A percentile compares a stretch with the other conserved stretches of the same genome.
Conservation (phyloP, 2,113 vertebrate genomes). For the Thomomys bottae region DNA sequence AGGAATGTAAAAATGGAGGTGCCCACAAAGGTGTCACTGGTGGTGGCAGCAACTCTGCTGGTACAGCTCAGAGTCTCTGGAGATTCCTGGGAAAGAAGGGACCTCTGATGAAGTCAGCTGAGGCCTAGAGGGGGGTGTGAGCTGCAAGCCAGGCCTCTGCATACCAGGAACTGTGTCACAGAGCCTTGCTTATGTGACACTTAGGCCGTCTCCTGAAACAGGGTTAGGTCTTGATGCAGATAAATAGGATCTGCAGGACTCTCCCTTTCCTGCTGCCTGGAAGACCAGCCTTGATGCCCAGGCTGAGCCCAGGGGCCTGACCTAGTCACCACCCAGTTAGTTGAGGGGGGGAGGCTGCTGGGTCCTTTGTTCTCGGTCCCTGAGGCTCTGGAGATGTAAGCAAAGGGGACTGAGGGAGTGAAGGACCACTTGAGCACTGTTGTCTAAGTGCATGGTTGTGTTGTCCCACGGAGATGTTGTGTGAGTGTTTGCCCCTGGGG, state of each 20-base stretch:
- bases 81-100: not conserved
- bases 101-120: not conserved
- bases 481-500: not conserved
- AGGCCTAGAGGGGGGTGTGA: not conserved
- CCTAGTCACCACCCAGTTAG: not conserved
- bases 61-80: not conserved
- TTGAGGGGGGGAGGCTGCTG: not conserved
- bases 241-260: not conserved
- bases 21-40: not conserved
- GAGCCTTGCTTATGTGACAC: not conserved
- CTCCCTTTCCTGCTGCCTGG: not conserved
- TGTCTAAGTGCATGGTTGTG: not conserved
- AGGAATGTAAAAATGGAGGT: not conserved
- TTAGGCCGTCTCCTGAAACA: not conserved
- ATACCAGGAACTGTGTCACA: no score
- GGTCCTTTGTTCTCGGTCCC: not conserved
- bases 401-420: rapidly evolving
- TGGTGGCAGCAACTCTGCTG: not conserved
- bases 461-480: not conserved
- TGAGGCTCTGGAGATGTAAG: no score
- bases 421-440: not conserved
- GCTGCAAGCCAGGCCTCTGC: not conserved
- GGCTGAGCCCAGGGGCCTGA: not conserved
- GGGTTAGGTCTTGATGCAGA: not conserved
- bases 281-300: not conserved